A percentile compares a stretch with the other conserved stretches of the same genome.
Conservation (phyloP, 2,888 invertebrate genomes). For the Syrphus vitripennis region DNA sequence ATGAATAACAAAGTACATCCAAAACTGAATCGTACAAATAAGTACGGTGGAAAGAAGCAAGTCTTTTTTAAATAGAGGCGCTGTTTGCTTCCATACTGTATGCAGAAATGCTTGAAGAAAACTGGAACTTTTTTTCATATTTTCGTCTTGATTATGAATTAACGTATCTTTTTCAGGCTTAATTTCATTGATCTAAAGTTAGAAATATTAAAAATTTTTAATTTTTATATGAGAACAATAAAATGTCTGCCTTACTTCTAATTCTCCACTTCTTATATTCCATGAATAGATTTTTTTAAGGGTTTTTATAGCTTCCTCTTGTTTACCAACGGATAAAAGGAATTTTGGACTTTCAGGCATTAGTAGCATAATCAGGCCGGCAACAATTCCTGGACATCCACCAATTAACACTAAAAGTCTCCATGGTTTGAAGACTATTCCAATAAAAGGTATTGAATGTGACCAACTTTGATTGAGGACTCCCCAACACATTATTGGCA, state of each 20-base stretch:
- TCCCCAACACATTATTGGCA: constrained; percentile 76
- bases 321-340: constrained; percentile 74
- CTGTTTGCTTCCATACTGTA: constrained; percentile 77
- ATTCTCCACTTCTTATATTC: constrained; percentile 72
- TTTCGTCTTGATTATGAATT: neutral
- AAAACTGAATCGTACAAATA: constrained; percentile 77
- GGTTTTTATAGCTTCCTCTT: constrained; percentile 74
- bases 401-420: constrained; percentile 76
- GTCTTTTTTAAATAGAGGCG: constrained; percentile 75
- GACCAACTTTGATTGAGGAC: constrained; percentile 77
- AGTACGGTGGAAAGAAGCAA: constrained; percentile 75
- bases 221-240: no score
- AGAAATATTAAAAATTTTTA: neutral
- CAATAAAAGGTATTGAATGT: constrained; percentile 73
- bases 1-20: constrained; percentile 75
- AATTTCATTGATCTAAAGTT: constrained; percentile 70
- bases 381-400: constrained; percentile 75
- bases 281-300: constrained; percentile 74
- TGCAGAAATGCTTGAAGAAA: constrained; percentile 66
- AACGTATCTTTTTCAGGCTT: constrained; percentile 68
- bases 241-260: constrained; percentile 70
- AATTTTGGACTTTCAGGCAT: constrained; percentile 79
- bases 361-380: constrained; percentile 73
- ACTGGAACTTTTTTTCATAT: constrained; percentile 45
- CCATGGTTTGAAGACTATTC: constrained; percentile 77